phyloP scores from a whole-genome alignment of 2,113 vertebrate genomes.

The Odocoileus hemionus region DNA sequence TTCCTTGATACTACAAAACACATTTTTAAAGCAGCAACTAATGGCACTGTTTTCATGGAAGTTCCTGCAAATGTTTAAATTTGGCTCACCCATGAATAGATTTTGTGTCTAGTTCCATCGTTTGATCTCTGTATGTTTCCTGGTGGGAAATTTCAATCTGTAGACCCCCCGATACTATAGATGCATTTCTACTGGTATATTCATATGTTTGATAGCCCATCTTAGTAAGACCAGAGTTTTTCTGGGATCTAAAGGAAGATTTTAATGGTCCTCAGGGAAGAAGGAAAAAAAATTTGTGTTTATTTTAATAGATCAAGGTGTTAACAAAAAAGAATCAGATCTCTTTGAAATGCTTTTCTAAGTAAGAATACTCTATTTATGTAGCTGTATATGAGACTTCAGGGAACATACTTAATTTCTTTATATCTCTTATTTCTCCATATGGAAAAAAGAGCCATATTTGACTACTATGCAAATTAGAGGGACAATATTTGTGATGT shows the following conservation, averaged over 20 bases:
- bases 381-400: not conserved
- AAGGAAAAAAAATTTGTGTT: not conserved
- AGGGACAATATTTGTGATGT: not conserved
- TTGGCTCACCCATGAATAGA: not conserved
- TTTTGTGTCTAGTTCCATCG: not conserved
- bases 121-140: not conserved
- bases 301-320: not conserved
- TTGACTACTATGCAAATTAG: not conserved
- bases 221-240: constrained; percentile 15
- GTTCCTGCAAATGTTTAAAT: not conserved
- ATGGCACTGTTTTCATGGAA: not conserved
- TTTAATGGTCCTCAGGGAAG: not conserved
- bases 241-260: not conserved
- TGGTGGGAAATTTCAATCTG: constrained; percentile 26
- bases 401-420: not conserved
- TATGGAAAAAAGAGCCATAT: not conserved
- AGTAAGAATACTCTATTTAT: not conserved
- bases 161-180: not conserved
- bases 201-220: not conserved
- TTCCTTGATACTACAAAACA: not conserved
- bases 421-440: not conserved
- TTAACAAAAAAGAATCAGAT: not conserved
- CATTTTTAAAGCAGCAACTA: not conserved
- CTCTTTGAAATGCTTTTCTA: constrained; percentile 31
- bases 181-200: not conserved